These are phyloP conservation scores for Netelia melanura DNA, from an alignment of 2,888 invertebrate species.

Conservation along the genomic window DNA sequence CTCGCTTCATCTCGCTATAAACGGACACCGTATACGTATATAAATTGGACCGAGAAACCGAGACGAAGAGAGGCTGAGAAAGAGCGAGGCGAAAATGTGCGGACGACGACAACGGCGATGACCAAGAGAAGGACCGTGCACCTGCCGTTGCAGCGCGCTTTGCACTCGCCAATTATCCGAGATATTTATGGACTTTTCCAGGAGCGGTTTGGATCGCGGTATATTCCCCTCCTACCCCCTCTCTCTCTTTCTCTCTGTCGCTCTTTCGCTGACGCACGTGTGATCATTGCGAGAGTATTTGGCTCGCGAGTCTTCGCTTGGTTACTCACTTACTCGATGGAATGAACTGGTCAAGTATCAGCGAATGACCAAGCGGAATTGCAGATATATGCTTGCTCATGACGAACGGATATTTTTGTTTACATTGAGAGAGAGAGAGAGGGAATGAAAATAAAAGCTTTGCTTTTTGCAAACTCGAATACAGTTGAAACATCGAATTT, in stretches of 20 bases:
- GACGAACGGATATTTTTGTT: too few relatives aligned
- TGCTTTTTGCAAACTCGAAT: too few relatives aligned
- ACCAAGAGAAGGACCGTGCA: slow-evolving; percentile 64
- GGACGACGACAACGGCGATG: slow-evolving; percentile 60
- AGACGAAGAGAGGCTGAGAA: slow-evolving; percentile 48
- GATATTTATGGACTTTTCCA: slow-evolving; percentile 77
- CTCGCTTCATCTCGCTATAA: slow-evolving; percentile 28
- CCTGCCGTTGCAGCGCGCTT: slow-evolving; percentile 71
- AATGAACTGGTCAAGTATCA: slow-evolving; percentile 22
- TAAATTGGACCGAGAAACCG: slow-evolving; percentile 41
- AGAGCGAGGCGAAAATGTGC: slow-evolving; percentile 53
- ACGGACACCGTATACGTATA: slow-evolving; percentile 3
- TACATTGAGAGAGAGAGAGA: too few relatives aligned
- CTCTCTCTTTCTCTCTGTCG: slow-evolving; percentile 16
- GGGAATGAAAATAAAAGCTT: too few relatives aligned
- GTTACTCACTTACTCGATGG: background rate
- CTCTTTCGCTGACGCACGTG: slow-evolving; percentile 7
- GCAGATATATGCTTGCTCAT: background rate
- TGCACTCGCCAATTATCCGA: slow-evolving; percentile 72
- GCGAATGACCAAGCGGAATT: slow-evolving; percentile 3
- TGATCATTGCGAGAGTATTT: slow-evolving; percentile 3
- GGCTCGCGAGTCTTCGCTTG: slow-evolving; percentile 19
- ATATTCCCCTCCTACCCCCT: background rate
- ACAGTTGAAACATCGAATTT: too few relatives aligned
- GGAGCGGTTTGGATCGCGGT: slow-evolving; percentile 62